Percentiles rank a stretch among this genome's conserved stretches.
phyloP scores from a whole-genome alignment of 2,797 vertebrate species.

The Urophycis tenuis region DNA sequence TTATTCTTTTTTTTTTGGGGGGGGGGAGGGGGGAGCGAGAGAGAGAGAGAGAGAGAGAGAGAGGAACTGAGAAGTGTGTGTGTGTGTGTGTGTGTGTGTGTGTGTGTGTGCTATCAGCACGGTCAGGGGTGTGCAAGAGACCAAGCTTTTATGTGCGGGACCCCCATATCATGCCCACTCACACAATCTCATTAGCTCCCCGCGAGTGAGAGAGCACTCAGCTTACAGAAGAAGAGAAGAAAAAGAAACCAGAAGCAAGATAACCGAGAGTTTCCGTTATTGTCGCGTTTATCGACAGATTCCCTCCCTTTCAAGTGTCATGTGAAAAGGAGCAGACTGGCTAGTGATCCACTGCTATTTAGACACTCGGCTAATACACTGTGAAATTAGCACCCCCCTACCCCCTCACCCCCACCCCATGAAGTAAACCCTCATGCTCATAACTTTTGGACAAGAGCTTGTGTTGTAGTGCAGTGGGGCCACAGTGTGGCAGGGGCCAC shows the following conservation, averaged over 20 bases:
- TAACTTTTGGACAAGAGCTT: slow-evolving; percentile 53
- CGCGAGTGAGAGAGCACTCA: slow-evolving; percentile 56
- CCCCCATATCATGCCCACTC: slow-evolving; percentile 62
- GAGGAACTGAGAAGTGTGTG: not conserved
- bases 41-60: slow-evolving; percentile 57
- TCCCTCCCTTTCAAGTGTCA: slow-evolving; percentile 55
- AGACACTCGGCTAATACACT: slow-evolving; percentile 67
- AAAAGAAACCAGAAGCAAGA: slow-evolving; percentile 22
- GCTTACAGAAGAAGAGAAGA: slow-evolving; percentile 41
- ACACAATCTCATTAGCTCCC: slow-evolving; percentile 71
- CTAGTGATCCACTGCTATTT: slow-evolving; percentile 65
- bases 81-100: slow-evolving; percentile 34
- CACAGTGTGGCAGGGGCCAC: slow-evolving; percentile 6
- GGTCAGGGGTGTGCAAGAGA: slow-evolving; percentile 55
- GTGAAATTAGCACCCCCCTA: slow-evolving; percentile 66
- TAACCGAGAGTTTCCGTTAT: slow-evolving; percentile 31
- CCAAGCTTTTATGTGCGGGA: slow-evolving; percentile 65
- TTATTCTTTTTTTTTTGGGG: slow-evolving; percentile 41
- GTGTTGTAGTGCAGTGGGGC: slow-evolving; percentile 52
- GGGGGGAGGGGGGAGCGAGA: slow-evolving; percentile 22
- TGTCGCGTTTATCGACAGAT: slow-evolving; percentile 64
- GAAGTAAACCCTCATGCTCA: slow-evolving; percentile 54
- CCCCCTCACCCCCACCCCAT: not conserved
- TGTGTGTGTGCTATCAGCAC: slow-evolving; percentile 56
- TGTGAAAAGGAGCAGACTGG: slow-evolving; percentile 51